These are phyloP conservation scores for Cheiracanthium punctorium DNA, from an alignment of 2,888 invertebrate species.

Conservation along the genomic window DNA sequence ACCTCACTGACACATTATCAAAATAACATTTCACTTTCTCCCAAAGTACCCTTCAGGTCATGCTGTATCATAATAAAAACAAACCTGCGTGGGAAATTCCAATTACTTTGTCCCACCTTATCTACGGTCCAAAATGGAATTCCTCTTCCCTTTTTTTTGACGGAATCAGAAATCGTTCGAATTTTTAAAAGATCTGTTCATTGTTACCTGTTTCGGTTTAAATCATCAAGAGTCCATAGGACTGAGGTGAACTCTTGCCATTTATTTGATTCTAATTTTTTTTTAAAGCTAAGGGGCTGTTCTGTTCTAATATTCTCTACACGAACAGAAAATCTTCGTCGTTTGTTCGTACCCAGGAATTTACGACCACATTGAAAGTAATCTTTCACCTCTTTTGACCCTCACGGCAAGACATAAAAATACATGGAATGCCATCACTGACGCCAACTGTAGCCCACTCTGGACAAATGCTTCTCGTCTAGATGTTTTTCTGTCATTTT, in stretches of 20 bases:
- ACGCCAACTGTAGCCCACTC: neutral
- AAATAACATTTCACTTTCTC: neutral
- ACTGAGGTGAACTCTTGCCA: neutral
- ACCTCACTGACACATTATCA: neutral
- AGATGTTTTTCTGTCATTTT: no score
- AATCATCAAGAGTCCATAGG: neutral
- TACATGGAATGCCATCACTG: constrained; percentile 4
- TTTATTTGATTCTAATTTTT: neutral
- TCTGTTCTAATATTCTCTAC: constrained; percentile 10
- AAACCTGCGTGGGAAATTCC: neutral
- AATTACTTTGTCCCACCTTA: neutral
- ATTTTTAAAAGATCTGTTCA: neutral
- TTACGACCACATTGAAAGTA: constrained; percentile 32
- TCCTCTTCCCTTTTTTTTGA: neutral
- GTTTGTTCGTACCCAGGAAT: constrained; percentile 17
- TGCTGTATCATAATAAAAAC: neutral
- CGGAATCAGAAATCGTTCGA: neutral
- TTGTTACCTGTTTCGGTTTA: neutral
- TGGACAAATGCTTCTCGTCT: neutral
- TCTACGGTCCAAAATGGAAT: neutral
- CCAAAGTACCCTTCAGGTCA: no score
- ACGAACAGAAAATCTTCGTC: constrained; percentile 17
- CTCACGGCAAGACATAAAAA: constrained; percentile 42
- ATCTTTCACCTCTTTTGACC: constrained; percentile 41
- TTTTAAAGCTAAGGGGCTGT: neutral